Evolutionary conservation across 2,113 vertebrate genomes (phyloP), one percentile per base, ranked within the genome.

Genomic region (Stegastes partitus): DNA sequence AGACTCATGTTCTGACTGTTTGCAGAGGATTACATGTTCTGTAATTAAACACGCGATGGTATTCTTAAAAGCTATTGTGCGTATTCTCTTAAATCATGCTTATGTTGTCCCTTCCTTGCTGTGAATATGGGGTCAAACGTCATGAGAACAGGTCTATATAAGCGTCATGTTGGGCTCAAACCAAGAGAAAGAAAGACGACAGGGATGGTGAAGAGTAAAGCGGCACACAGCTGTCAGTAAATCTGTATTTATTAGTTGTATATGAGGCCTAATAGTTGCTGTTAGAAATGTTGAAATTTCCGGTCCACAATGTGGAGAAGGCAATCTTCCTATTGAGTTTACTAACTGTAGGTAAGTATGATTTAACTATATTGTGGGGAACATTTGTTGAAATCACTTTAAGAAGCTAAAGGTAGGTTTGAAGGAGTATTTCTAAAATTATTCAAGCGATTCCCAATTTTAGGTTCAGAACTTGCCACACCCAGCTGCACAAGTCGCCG

Each of bases 101-200:
- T n/a, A n/a, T n/a, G n/a, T n/a, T n/a, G n/a, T n/a, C n/a, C n/a
- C 12, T 19, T 1, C 2, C 2, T 2, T 63, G 7, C 7, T 5
- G 1, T 5, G 7, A 37, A 28, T 47, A 5, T 68, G 22, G 25
- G 22, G 12, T 62, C 50, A 34, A 25, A 70, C 23, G n/a, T 61
- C 74, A 87, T 12, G 31, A 34, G 34, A 21, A n/a, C 34, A 8
- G 25, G 34, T 18, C 61, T 89, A 89, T 90, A 83, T 90, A 90
- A 90, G 53, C 14, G 53, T 59, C 26, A 22, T 18, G 9, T 22
- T 21, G 31, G 50, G 55, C 31, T 21, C 57, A 61, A 61, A 31
- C 16, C 45, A 21, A 19, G 44, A 66, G 34, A 50, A 51, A n/a
- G n/a, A 9, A 25, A 42, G 28, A 16, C 49, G 45, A 49, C 31